Evolutionary conservation across 2,797 vertebrate species (phyloP).

Genomic region (Perodicticus potto): DNA sequence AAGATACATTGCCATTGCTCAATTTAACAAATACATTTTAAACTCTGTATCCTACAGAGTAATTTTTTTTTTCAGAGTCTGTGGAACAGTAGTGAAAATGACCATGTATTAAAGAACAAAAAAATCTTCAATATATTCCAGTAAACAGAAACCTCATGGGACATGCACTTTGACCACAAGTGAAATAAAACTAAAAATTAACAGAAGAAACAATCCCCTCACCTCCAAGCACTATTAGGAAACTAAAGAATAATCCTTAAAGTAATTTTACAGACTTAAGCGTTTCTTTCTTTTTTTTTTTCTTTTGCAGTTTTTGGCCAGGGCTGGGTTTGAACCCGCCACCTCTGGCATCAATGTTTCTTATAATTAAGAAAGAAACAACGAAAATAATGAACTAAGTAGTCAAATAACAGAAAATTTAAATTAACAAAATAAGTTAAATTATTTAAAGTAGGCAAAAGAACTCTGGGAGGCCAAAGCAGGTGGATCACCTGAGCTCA

Average conservation of each 20-base stretch:
- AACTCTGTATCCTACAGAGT: background rate
- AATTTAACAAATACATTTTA: background rate
- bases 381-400: background rate
- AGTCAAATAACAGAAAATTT: background rate
- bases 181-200: background rate
- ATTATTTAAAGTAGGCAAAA: background rate
- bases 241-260: background rate
- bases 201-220: background rate
- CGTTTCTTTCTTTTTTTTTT: background rate
- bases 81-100: background rate
- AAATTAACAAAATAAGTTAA: background rate
- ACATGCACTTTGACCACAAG: background rate
- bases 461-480: background rate
- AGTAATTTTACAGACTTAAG: background rate
- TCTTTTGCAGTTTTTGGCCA: no score
- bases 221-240: background rate
- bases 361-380: background rate
- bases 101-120: background rate
- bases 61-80: background rate
- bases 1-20: accelerated
- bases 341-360: background rate
- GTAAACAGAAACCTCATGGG: no score
- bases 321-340: no score
- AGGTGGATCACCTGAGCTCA: no score
- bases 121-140: accelerated